A percentile compares a stretch with the other conserved stretches of the same genome.
phyloP scores from a whole-genome alignment of 1,140 invertebrate species.

The Heliconius eleuchia region DNA sequence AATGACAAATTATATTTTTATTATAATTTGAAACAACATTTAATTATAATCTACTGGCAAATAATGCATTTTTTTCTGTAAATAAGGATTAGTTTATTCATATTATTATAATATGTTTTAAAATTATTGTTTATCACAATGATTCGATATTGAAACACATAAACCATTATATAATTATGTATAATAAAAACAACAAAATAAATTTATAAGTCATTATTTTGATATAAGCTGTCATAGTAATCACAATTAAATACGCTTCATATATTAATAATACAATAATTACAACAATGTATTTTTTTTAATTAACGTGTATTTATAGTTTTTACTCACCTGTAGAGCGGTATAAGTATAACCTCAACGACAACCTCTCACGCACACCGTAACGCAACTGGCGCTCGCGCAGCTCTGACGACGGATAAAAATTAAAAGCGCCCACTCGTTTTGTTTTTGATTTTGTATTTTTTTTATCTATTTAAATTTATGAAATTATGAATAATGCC shows the following conservation, averaged over 20 bases:
- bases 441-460: background rate
- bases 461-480: background rate
- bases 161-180: too few relatives aligned
- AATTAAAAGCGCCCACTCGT: conserved; percentile 9
- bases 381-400: conserved; percentile 14
- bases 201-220: too few relatives aligned
- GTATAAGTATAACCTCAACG: conserved; percentile 6
- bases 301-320: background rate
- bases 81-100: too few relatives aligned
- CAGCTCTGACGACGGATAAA: conserved; percentile 12
- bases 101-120: too few relatives aligned
- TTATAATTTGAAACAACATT: too few relatives aligned
- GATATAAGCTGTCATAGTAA: too few relatives aligned
- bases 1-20: too few relatives aligned
- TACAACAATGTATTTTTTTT: background rate
- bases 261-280: background rate
- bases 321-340: background rate
- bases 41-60: too few relatives aligned
- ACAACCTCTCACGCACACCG: conserved; percentile 30
- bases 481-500: background rate
- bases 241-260: background rate
- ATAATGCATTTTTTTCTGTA: too few relatives aligned
- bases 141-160: too few relatives aligned
- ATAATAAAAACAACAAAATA: too few relatives aligned
- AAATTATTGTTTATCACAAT: too few relatives aligned